Evolutionary conservation across 1,140 invertebrate species (phyloP), one percentile per base, ranked within the genome.

Genomic region (Lycorma delicatula): DNA sequence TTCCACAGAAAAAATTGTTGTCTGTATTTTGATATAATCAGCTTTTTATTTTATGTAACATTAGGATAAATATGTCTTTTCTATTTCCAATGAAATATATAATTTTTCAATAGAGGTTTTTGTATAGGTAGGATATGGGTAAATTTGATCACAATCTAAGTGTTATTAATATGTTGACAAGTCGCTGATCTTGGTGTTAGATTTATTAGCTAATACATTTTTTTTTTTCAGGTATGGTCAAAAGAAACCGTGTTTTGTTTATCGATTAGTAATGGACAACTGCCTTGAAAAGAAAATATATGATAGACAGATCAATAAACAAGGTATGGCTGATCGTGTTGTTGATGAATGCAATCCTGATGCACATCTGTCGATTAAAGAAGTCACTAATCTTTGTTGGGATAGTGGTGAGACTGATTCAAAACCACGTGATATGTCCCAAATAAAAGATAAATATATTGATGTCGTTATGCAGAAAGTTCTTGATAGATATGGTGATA

Each of bases 331-430:
- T 0, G 93, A 98, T 74, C 80, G 96, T 22, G 93, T 99, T 2
- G 92, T 99, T 0, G 97, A 99, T 75, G 95, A 99, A 71, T 87
- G 94, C 63, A 96, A 98, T 74, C 93, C 96, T 0, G 93, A 98
- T 68, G 91, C 93, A 12, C 92, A 97, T 70, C 79, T 98, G 3
- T 93, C 90, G 0, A 84, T 90, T 67, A 95, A 93, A 74, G 94
- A 98, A 68, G 89, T 98, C 2, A 95, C 91, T 29, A 93, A 91
- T 62, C 77, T 99, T 1, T 88, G 95, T 60, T 90, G 89, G 72
- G 93, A 95, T 71, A 87, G 93, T 73, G 91, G 93, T 68, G 84
- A 86, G 63, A 79, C 81, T 20, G 81, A 85, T 61, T 74, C 66
- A 9, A 82, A 84, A 69, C 87, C 90, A 68, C 79, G 80, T 13